phyloP scores from a whole-genome alignment of 2,113 vertebrate species.

The Protobothrops flavoviridis region DNA sequence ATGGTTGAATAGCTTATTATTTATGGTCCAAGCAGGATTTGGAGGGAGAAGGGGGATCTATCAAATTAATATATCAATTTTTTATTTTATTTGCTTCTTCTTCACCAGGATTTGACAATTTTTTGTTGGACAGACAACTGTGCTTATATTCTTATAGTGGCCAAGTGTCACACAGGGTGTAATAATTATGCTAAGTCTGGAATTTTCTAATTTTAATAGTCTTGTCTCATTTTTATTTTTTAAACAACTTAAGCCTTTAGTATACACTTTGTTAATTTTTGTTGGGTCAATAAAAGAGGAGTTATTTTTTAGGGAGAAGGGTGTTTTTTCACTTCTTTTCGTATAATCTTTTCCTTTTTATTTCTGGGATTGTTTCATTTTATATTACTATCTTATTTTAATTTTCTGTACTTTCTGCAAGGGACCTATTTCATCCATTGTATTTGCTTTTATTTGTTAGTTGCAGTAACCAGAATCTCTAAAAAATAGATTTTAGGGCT shows the following conservation, averaged over 20 bases:
- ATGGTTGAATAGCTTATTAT: not conserved
- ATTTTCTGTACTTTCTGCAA: not conserved
- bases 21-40: not conserved
- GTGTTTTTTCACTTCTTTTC: not conserved
- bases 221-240: not conserved
- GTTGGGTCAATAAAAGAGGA: not conserved
- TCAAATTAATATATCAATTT: not conserved
- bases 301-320: not conserved
- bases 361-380: not conserved
- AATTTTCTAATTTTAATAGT: not conserved
- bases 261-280: not conserved
- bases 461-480: not conserved
- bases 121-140: not conserved
- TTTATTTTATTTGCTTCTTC: not conserved
- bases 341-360: not conserved
- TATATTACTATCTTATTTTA: not conserved
- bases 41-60: not conserved
- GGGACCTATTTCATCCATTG: not conserved
- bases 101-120: not conserved
- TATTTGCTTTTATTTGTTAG: not conserved
- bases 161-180: not conserved
- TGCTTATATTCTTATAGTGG: not conserved
- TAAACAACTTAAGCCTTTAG: not conserved
- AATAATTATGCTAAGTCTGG: not conserved
- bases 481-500: not conserved